Conservation (phyloP, 2,888 invertebrate species). For the Lysandra bellargus region DNA sequence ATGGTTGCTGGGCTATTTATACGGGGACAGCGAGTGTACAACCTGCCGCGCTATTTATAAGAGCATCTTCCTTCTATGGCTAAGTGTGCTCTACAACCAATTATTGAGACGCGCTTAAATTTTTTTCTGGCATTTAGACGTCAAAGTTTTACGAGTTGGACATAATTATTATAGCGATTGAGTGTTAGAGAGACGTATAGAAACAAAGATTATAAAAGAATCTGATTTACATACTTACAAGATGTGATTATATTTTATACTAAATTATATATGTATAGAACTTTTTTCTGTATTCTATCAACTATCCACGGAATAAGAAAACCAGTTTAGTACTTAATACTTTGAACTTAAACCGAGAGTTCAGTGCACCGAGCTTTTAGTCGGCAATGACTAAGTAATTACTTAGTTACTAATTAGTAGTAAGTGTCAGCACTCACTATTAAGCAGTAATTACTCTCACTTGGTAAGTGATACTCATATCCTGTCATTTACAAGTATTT, state of each 20-base stretch:
- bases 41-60: constrained; percentile 71
- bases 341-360: constrained; percentile 56
- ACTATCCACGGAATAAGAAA: not conserved
- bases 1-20: not conserved
- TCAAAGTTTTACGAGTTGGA: constrained; percentile 47
- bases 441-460: constrained; percentile 15
- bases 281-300: not conserved
- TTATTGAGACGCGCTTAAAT: constrained; percentile 55
- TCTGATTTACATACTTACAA: too few relatives aligned
- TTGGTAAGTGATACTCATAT: constrained; percentile 18
- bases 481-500: not conserved
- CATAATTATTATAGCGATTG: not conserved
- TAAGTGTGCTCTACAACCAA: constrained; percentile 60
- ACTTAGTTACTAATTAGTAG: constrained; percentile 54
- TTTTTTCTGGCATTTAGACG: constrained; percentile 54
- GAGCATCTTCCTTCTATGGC: constrained; percentile 72
- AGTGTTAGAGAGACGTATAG: not conserved
- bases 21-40: constrained; percentile 41
- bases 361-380: constrained; percentile 58
- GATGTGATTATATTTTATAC: too few relatives aligned
- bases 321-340: constrained; percentile 39
- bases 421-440: constrained; percentile 15
- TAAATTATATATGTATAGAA: not conserved
- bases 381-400: constrained; percentile 42
- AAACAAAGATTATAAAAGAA: not conserved